Conservation (phyloP, 2,888 invertebrate genomes). For the Myopa tessellatipennis region DNA sequence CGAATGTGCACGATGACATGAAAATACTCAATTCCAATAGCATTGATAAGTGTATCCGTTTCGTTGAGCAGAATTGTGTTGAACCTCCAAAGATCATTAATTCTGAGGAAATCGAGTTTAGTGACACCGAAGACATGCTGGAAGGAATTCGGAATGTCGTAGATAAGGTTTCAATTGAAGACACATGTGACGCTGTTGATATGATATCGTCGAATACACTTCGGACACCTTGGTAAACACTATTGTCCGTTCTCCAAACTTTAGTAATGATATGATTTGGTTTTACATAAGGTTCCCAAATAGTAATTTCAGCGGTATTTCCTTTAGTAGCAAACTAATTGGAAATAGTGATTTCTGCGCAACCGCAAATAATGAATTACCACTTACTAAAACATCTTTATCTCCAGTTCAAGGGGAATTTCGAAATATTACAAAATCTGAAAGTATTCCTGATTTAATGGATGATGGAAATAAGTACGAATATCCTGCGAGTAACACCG, state of each 20-base stretch:
- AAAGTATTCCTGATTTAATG: not conserved
- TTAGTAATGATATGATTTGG: conserved; percentile 5
- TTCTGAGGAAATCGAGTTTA: conserved; percentile 75
- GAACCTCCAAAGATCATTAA: conserved; percentile 42
- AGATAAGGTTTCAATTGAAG: conserved; percentile 70
- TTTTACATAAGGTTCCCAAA: conserved; percentile 50
- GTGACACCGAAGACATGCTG: conserved; percentile 87
- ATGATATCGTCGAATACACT: conserved; percentile 58
- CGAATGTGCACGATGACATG: conserved; percentile 44
- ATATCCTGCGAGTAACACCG: not conserved
- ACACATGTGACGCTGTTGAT: conserved; percentile 66
- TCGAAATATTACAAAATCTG: conserved; percentile 2
- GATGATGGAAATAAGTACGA: not conserved
- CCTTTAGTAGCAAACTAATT: conserved; percentile 46
- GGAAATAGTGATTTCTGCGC: conserved; percentile 16
- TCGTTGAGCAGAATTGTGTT: conserved; percentile 30
- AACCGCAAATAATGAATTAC: not conserved
- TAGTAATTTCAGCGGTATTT: conserved; percentile 56
- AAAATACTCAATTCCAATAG: conserved; percentile 46
- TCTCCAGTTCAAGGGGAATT: not conserved
- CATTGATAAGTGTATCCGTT: conserved; percentile 40
- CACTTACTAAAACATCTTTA: not conserved
- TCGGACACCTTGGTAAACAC: conserved; percentile 57
- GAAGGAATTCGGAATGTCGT: conserved; percentile 85
- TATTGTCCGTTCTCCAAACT: not conserved